Evolutionary conservation across 2,113 vertebrate species (phyloP), one percentile per base, ranked within the genome.

Genomic region (Arvicanthis niloticus): DNA sequence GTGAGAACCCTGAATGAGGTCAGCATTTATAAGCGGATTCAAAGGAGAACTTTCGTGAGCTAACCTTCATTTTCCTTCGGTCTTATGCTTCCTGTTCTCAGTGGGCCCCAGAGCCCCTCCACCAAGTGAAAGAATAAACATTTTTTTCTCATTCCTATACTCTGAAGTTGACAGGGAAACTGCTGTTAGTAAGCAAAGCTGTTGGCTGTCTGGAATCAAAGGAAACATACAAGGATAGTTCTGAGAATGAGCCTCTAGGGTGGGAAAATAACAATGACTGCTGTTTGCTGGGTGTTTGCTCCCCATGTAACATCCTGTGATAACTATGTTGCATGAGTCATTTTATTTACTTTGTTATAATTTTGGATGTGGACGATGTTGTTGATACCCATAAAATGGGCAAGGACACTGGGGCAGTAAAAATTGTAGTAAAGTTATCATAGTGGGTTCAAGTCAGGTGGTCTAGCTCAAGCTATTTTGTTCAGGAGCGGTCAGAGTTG

Each of bases 151-250:
- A 94, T 62, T 1, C 22, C 26, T 62, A 60, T 76, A 78, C 51
- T 95, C 62, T 93, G n/a, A 85, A 82, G 68, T 62, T 60, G 13
- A 37, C 1, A 24, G 17, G 68, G 45, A 89, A 40, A 68, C n/a
- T 56, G 24, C 3, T 92, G 88, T 75, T 82, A 84, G 8, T 31
- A 88, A 60, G 22, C 37, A 87, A 96, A 78, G 34, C 45, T 58
- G 7, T 45, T 6, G 67, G 87, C 67, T 87, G 37, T 76, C 12
- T 42, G 87, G 60, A 81, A 82, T 67, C 10, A 51, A 76, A 67
- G 72, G 78, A 88, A 95, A 92, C n/a, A 58, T 37, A 93, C 88
- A 80, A 94, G 62, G 70, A 34, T 24, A 31, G 51, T 86, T 97
- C 93, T 87, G 42, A 77, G 56, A 95, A 73, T 21, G 84, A 90